Percentiles rank a stretch among this genome's conserved stretches.
Evolutionary conservation across 23 tunicate species (phyloP).

Genomic region (Oikopleura albicans): DNA sequence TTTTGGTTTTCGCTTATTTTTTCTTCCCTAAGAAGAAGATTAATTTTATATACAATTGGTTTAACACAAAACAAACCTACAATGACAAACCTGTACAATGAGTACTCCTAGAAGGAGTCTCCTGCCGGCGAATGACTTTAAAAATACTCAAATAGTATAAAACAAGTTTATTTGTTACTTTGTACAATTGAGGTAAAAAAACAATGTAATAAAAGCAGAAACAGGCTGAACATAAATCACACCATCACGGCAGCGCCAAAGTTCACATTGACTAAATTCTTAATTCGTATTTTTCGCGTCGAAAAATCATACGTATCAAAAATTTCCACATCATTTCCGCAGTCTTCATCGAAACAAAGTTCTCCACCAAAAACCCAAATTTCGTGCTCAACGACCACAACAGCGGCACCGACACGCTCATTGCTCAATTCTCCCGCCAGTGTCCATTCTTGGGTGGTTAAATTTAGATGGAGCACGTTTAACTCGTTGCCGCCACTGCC

Average conservation of each 20-base stretch:
- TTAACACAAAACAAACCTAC: too few relatives aligned
- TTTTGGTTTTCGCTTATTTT: too few relatives aligned
- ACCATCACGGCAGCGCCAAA: neutral
- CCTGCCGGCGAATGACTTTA: too few relatives aligned
- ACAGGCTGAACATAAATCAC: neutral
- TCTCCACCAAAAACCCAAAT: neutral
- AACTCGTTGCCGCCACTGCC: neutral
- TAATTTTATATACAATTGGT: too few relatives aligned
- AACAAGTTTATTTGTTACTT: too few relatives aligned
- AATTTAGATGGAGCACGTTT: neutral
- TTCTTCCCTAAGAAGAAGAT: too few relatives aligned
- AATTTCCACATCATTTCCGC: neutral
- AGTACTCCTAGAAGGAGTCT: too few relatives aligned
- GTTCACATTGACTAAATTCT: neutral
- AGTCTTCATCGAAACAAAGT: neutral
- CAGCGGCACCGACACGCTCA: slow-evolving; percentile 2
- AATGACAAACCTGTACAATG: too few relatives aligned
- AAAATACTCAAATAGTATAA: too few relatives aligned
- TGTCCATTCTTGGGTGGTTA: neutral
- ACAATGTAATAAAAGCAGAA: too few relatives aligned
- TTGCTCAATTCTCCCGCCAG: neutral
- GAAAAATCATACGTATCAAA: neutral
- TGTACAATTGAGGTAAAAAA: too few relatives aligned
- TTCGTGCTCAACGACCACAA: neutral
- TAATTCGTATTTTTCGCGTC: neutral